A percentile compares a stretch with the other conserved stretches of the same genome.
These are phyloP conservation scores for Poeciliopsis turneri DNA, from an alignment of 2,797 vertebrate species.

Conservation along the genomic window DNA sequence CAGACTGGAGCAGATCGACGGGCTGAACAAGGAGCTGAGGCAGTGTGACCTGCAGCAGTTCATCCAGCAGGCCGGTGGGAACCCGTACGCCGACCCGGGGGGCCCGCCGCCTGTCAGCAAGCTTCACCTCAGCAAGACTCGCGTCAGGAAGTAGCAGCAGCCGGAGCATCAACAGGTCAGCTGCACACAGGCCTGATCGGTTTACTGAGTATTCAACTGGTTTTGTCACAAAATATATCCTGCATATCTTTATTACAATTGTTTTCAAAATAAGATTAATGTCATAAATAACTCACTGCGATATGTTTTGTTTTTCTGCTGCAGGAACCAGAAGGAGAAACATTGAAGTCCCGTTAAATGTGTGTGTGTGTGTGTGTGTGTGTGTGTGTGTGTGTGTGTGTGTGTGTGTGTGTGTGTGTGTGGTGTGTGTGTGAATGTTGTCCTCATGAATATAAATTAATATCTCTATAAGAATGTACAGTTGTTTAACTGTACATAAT, in stretches of 20 bases:
- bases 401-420: no score
- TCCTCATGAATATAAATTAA: neutral
- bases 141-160: slow-evolving; percentile 45
- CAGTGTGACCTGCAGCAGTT: slow-evolving; percentile 94
- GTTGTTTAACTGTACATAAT: neutral
- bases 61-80: slow-evolving; percentile 85
- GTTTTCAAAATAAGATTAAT: neutral
- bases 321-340: slow-evolving; percentile 10
- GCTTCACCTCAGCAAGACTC: slow-evolving; percentile 40
- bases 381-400: neutral
- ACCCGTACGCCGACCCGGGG: slow-evolving; percentile 51
- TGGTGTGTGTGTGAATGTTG: slow-evolving; percentile 2
- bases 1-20: slow-evolving; percentile 82
- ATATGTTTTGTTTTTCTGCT: neutral
- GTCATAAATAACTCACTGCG: neutral
- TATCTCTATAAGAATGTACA: neutral
- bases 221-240: neutral
- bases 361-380: neutral
- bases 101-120: neutral
- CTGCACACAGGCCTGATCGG: no score
- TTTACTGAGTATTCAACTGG: neutral
- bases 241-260: neutral
- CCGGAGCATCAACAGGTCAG: neutral
- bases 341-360: neutral
- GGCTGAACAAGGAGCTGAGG: slow-evolving; percentile 90